Conservation (phyloP, 1,140 invertebrate genomes). For the Drosophila seguyi region DNA sequence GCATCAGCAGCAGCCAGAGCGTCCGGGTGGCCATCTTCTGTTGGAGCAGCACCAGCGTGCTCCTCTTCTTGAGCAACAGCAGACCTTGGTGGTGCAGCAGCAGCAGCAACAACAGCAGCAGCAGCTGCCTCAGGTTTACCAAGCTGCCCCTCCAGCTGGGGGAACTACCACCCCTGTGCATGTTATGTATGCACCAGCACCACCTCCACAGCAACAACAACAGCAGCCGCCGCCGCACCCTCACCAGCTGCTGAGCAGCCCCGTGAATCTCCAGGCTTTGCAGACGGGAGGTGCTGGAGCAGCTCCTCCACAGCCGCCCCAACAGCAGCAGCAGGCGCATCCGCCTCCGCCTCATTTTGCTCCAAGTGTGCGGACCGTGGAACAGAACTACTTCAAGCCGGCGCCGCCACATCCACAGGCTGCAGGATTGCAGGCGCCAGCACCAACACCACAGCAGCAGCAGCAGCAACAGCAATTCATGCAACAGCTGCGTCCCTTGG, state of each 20-base stretch:
- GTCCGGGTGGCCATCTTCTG: conserved; percentile 22
- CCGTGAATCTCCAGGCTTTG: conserved; percentile 76
- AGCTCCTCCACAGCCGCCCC: conserved; percentile 25
- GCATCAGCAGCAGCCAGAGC: conserved; percentile 44
- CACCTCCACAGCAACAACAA: conserved; percentile 73
- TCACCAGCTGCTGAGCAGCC: conserved; percentile 71
- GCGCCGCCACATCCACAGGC: conserved; percentile 85
- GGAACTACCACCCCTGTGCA: conserved; percentile 79
- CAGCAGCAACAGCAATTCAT: conserved; percentile 72
- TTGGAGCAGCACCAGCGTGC: conserved; percentile 49
- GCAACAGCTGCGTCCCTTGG: conserved; percentile 88
- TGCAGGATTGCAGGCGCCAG: conserved; percentile 26
- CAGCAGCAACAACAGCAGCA: conserved; percentile 40
- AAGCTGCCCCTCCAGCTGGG: conserved; percentile 41
- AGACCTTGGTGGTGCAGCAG: conserved; percentile 39
- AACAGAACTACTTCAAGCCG: conserved; percentile 87
- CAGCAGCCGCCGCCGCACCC: conserved; percentile 51
- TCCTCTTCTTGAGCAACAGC: conserved; percentile 46
- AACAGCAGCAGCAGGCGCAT: conserved; percentile 37
- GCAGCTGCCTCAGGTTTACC: conserved; percentile 38
- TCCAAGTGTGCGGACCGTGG: conserved; percentile 87
- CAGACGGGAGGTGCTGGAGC: conserved; percentile 43
- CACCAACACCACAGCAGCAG: conserved; percentile 63
- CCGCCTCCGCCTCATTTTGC: conserved; percentile 63
- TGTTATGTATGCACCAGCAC: conserved; percentile 79